A percentile compares a stretch with the other conserved stretches of the same genome.
These are phyloP conservation scores for Pseudorhombus dupliciocellatus DNA, from an alignment of 2,113 vertebrate species.

Conservation along the genomic window DNA sequence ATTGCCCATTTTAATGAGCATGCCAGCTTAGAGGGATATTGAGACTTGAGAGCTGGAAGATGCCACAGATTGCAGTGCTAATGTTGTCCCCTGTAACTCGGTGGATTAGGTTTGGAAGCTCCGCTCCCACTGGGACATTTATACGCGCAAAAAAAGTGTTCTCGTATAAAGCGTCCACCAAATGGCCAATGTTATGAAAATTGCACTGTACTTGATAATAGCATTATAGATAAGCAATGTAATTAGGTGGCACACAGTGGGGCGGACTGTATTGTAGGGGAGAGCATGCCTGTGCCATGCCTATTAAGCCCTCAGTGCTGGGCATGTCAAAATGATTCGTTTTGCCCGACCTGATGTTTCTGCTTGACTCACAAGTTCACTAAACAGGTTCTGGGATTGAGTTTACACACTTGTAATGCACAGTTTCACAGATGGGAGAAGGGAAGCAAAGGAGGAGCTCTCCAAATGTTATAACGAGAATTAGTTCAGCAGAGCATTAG, in stretches of 20 bases:
- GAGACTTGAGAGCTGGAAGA: conserved; percentile 59
- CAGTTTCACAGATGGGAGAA: conserved; percentile 1
- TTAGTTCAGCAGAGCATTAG: background rate
- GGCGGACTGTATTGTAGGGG: conserved; percentile 31
- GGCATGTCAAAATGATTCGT: conserved; percentile 59
- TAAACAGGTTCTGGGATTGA: conserved; percentile 21
- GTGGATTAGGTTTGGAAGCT: conserved; percentile 56
- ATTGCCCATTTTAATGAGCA: conserved; percentile 58
- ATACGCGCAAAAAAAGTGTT: background rate
- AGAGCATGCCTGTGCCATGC: conserved; percentile 29
- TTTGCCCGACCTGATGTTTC: conserved; percentile 58
- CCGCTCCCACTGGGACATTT: conserved; percentile 38
- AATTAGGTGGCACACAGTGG: conserved; percentile 63
- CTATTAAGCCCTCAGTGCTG: conserved; percentile 46
- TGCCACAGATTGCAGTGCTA: conserved; percentile 58
- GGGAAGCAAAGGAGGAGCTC: background rate
- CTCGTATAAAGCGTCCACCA: conserved; percentile 37
- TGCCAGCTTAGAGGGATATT: conserved; percentile 57
- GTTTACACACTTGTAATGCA: conserved; percentile 17
- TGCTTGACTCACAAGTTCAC: conserved; percentile 46
- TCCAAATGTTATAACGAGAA: background rate
- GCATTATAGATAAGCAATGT: conserved; percentile 62
- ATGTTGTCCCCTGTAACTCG: conserved; percentile 57
- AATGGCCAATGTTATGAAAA: conserved; percentile 58
- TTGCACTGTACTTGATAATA: conserved; percentile 53